These are phyloP conservation scores for Germaria angustata DNA, from an alignment of 2,888 invertebrate genomes.

Conservation along the genomic window DNA sequence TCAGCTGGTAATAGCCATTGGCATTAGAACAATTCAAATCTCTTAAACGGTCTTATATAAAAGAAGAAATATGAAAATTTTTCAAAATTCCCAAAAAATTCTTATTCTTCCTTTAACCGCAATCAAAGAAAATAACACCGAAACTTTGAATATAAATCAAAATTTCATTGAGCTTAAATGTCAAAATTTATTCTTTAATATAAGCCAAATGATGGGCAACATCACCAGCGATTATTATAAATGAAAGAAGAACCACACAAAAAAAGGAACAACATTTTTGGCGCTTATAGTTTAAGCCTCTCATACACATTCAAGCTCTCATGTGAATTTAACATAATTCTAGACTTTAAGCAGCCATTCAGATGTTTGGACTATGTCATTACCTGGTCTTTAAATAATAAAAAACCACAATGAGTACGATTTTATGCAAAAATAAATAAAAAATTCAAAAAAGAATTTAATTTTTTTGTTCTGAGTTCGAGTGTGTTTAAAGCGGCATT, in stretches of 20 bases:
- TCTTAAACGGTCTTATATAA: too few species aligned
- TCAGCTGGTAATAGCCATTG: too few species aligned
- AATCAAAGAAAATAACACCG: conserved; percentile 37
- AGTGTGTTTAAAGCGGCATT: conserved; percentile 60
- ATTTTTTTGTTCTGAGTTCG: conserved; percentile 10
- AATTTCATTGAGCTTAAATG: conserved; percentile 75
- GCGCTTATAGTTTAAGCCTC: conserved; percentile 37
- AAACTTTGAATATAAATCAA: conserved; percentile 73
- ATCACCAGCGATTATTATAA: conserved; percentile 10
- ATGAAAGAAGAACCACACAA: background rate
- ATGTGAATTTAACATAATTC: conserved; percentile 35
- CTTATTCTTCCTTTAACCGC: too few species aligned
- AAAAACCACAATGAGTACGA: conserved; percentile 27
- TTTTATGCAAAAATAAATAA: conserved; percentile 41
- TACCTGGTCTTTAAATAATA: conserved; percentile 45
- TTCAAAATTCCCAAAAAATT: too few species aligned
- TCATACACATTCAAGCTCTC: background rate
- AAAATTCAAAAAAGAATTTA: background rate
- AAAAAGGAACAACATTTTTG: conserved; percentile 32
- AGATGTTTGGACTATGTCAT: conserved; percentile 27
- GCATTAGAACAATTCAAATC: too few species aligned
- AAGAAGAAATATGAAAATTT: too few species aligned
- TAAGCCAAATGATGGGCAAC: conserved; percentile 19
- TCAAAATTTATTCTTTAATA: conserved; percentile 58
- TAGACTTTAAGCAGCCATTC: conserved; percentile 36